These are phyloP conservation scores for Cotesia chilonis DNA, from an alignment of 1,140 invertebrate species.

Conservation along the genomic window DNA sequence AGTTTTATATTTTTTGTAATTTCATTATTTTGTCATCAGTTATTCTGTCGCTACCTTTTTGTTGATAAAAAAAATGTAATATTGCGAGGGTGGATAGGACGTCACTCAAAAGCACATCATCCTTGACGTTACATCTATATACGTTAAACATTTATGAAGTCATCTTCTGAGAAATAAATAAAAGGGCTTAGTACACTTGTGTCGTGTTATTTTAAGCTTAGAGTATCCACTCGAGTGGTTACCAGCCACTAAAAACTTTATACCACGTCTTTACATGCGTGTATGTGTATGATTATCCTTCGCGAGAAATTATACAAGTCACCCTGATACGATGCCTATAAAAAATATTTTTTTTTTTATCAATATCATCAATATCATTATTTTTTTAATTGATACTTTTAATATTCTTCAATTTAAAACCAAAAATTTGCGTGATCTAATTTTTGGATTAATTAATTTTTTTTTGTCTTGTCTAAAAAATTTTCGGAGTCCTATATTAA, in stretches of 20 bases:
- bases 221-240: conserved; percentile 46
- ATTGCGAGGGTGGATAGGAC: conserved; percentile 37
- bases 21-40: background rate
- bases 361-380: background rate
- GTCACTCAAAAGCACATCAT: conserved; percentile 47
- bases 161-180: conserved; percentile 56
- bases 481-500: too few relatives aligned
- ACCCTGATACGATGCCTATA: conserved; percentile 7
- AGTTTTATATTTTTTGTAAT: background rate
- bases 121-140: conserved; percentile 41
- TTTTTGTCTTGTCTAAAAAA: too few relatives aligned
- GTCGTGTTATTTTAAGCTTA: conserved; percentile 60
- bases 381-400: background rate
- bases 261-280: conserved; percentile 12
- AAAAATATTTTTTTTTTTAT: background rate
- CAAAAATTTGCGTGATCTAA: too few relatives aligned
- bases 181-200: conserved; percentile 53
- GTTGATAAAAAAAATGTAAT: too few relatives aligned
- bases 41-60: background rate
- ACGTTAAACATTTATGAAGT: conserved; percentile 60
- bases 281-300: conserved; percentile 37
- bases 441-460: too few relatives aligned
- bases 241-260: conserved; percentile 46
- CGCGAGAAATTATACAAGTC: conserved; percentile 20
- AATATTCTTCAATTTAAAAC: background rate